Evolutionary conservation across 2,113 vertebrate genomes (phyloP).

Genomic region (Bombycilla garrulus): DNA sequence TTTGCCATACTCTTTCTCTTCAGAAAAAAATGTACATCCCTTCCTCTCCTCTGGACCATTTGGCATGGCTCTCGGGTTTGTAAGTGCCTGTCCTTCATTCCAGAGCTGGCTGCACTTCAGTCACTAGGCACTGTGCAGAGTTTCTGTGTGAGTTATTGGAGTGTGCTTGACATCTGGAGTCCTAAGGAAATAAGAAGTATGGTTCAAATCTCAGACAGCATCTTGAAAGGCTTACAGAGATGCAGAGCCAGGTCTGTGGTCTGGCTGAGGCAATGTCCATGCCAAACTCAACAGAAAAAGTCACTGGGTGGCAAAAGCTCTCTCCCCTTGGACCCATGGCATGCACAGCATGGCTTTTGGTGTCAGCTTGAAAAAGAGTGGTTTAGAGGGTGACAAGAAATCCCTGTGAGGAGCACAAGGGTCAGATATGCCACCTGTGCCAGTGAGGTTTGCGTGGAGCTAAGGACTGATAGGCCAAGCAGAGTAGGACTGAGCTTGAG

Average conservation of each 20-base stretch:
- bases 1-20: not conserved
- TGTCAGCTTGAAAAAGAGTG: not conserved
- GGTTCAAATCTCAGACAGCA: not conserved
- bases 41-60: not conserved
- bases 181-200: not conserved
- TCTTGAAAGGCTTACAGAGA: not conserved
- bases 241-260: not conserved
- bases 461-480: not conserved
- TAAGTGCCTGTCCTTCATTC: not conserved
- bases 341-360: not conserved
- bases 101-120: conserved; percentile 12
- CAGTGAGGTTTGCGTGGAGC: not conserved
- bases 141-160: not conserved
- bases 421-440: not conserved
- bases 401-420: not conserved
- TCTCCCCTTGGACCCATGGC: rapidly evolving
- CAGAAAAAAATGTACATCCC: not conserved
- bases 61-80: not conserved
- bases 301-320: not conserved
- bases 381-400: not conserved
- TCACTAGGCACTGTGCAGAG: not conserved
- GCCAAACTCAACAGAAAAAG: not conserved
- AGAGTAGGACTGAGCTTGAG: not conserved
- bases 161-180: not conserved
- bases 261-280: not conserved